Conservation (phyloP, 2,888 invertebrate species). For the Harpagoxenus sublaevis region DNA sequence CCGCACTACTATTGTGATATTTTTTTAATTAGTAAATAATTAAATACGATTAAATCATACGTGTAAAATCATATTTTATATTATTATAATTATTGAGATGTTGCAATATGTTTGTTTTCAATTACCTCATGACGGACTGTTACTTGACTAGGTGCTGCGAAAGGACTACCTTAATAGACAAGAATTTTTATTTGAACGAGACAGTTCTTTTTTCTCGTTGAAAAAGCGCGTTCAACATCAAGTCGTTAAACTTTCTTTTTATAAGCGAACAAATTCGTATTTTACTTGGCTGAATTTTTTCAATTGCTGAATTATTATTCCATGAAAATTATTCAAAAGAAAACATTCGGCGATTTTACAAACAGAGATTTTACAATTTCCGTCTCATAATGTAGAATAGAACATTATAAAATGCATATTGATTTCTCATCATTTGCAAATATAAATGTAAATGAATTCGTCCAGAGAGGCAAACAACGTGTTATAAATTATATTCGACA, state of each 20-base stretch:
- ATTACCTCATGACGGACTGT: too few species aligned
- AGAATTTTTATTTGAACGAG: not conserved
- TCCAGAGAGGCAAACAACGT: not conserved
- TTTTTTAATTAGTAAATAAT: too few species aligned
- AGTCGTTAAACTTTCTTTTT: not conserved
- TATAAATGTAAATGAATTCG: constrained; percentile 27
- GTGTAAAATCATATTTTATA: too few species aligned
- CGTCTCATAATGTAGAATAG: not conserved
- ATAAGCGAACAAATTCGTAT: not conserved
- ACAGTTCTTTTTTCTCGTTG: not conserved
- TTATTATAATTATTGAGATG: too few species aligned
- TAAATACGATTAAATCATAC: too few species aligned
- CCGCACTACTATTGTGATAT: too few species aligned
- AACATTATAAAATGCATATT: constrained; percentile 17
- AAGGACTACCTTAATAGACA: too few species aligned
- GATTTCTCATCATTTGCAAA: not conserved
- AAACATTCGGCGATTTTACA: not conserved
- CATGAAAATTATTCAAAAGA: not conserved
- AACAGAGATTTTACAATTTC: too few species aligned
- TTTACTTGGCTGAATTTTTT: not conserved
- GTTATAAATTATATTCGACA: constrained; percentile 33
- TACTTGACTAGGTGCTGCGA: too few species aligned
- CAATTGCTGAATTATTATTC: not conserved
- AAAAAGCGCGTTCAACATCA: not conserved
- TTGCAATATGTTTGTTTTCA: too few species aligned